Percentiles rank a stretch among this genome's conserved stretches.
These are phyloP conservation scores for Falco rusticolus DNA, from an alignment of 2,797 vertebrate genomes.

Conservation along the genomic window DNA sequence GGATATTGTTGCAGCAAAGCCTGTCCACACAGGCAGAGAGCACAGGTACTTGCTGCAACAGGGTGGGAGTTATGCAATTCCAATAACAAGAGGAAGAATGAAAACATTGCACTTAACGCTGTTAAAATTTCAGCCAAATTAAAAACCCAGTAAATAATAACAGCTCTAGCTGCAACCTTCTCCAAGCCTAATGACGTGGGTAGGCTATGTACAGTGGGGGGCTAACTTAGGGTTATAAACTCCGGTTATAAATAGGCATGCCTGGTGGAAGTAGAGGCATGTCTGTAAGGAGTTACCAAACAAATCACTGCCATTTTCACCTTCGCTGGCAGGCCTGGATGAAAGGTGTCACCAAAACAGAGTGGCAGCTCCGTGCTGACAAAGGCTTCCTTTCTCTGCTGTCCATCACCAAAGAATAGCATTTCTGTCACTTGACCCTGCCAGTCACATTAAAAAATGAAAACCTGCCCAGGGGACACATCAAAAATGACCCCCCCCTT, in stretches of 20 bases:
- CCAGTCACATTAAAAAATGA: neutral
- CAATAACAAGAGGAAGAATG: neutral
- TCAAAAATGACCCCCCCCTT: neutral
- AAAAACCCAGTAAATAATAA: no score
- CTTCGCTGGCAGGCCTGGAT: neutral
- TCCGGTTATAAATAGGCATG: neutral
- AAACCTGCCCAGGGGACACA: neutral
- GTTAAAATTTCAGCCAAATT: neutral
- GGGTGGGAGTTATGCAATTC: accelerated
- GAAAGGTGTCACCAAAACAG: neutral
- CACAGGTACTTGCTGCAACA: accelerated
- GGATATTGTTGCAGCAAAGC: neutral
- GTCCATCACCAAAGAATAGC: neutral
- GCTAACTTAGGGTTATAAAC: neutral
- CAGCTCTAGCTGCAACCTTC: neutral
- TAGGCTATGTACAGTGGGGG: neutral
- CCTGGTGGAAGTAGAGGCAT: neutral
- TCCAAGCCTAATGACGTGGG: neutral
- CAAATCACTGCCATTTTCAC: neutral
- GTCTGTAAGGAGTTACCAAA: neutral
- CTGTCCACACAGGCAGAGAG: neutral
- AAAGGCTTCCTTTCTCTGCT: neutral
- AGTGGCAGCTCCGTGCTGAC: neutral
- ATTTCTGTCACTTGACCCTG: neutral
- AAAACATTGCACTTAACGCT: neutral